These are phyloP conservation scores for Cheirogaleus major DNA, from an alignment of 2,797 vertebrate genomes.

Conservation along the genomic window DNA sequence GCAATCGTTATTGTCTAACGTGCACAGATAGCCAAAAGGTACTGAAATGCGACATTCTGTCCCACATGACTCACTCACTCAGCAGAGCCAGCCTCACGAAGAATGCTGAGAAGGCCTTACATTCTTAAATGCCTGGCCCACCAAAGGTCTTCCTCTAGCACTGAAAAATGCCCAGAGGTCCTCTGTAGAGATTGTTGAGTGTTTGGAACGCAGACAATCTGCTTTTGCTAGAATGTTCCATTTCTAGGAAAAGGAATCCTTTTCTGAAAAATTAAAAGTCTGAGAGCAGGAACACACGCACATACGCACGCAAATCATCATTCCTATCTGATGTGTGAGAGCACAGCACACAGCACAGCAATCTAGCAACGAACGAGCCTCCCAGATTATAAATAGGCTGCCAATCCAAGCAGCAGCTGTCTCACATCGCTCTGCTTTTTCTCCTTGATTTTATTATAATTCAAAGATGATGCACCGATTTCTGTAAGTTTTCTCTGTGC, in stretches of 20 bases:
- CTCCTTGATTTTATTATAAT: slow-evolving; percentile 78
- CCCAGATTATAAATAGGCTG: slow-evolving; percentile 84
- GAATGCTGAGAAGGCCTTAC: slow-evolving; percentile 64
- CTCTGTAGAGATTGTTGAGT: neutral
- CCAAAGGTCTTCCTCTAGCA: slow-evolving; percentile 39
- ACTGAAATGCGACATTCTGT: slow-evolving; percentile 65
- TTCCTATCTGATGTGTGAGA: slow-evolving; percentile 71
- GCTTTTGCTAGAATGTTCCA: slow-evolving; percentile 49
- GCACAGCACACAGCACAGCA: slow-evolving; percentile 65
- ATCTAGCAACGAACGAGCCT: slow-evolving; percentile 73
- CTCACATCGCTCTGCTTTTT: slow-evolving; percentile 76
- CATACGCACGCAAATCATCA: slow-evolving; percentile 34
- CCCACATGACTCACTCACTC: slow-evolving; percentile 47
- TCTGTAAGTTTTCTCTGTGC: slow-evolving; percentile 72
- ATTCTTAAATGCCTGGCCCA: slow-evolving; percentile 45
- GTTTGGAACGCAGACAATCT: slow-evolving; percentile 40
- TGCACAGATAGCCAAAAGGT: slow-evolving; percentile 74
- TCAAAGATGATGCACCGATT: slow-evolving; percentile 77
- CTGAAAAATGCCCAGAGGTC: slow-evolving; percentile 49
- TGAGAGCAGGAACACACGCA: neutral
- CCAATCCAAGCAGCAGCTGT: slow-evolving; percentile 82
- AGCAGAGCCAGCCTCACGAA: slow-evolving; percentile 62
- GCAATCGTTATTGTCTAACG: slow-evolving; percentile 70
- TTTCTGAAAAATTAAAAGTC: slow-evolving; percentile 75
- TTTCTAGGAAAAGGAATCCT: slow-evolving; percentile 70